A percentile compares a stretch with the other conserved stretches of the same genome.
Conservation (phyloP, 2,888 invertebrate species). For the Tinea trinotella region DNA sequence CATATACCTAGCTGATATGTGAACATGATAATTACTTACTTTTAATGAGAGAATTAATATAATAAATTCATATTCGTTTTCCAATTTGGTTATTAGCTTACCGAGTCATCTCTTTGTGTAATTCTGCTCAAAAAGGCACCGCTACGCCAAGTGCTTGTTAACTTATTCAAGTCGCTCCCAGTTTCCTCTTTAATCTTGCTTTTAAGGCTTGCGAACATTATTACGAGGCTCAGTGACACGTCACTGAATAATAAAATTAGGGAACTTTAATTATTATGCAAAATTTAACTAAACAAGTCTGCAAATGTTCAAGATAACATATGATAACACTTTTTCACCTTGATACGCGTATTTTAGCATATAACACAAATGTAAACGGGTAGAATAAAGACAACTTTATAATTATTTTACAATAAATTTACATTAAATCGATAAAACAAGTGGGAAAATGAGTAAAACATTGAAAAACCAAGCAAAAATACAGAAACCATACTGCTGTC, state of each 20-base stretch:
- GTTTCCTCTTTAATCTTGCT: slow-evolving; percentile 93
- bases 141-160: slow-evolving; percentile 62
- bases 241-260: slow-evolving; percentile 2
- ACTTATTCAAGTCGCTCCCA: slow-evolving; percentile 80
- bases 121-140: slow-evolving; percentile 66
- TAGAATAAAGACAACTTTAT: not conserved
- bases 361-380: not conserved
- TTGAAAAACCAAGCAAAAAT: slow-evolving; percentile 4
- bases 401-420: not conserved
- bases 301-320: slow-evolving; percentile 3
- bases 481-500: not conserved
- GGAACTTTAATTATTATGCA: not conserved
- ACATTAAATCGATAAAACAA: not conserved
- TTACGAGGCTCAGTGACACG: slow-evolving; percentile 26
- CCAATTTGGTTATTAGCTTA: slow-evolving; percentile 31
- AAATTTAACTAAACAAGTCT: slow-evolving; percentile 1
- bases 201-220: slow-evolving; percentile 90
- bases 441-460: not conserved
- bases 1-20: too few relatives aligned
- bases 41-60: too few relatives aligned
- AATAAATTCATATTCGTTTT: too few relatives aligned
- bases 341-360: not conserved
- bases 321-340: slow-evolving; percentile 2
- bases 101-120: slow-evolving; percentile 63
- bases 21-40: too few relatives aligned